Conservation (phyloP, 2,888 invertebrate species). For the Lycocerus yunnanus region DNA sequence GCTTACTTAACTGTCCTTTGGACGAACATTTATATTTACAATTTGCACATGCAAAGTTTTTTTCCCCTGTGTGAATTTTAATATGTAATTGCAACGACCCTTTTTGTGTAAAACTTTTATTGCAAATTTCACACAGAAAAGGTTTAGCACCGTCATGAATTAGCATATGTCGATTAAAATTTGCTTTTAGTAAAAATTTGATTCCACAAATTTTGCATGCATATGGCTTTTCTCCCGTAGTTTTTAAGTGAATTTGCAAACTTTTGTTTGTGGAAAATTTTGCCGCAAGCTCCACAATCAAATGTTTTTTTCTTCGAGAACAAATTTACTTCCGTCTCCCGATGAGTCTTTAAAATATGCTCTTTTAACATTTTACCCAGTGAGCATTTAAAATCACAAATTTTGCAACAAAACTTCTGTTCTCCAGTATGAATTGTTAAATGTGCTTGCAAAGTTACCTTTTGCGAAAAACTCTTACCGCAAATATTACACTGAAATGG, state of each 20-base stretch:
- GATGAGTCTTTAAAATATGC: background rate
- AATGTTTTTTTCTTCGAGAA: too few relatives aligned
- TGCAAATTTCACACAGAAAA: background rate
- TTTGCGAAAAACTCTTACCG: background rate
- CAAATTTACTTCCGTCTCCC: fast-evolving
- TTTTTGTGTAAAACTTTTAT: background rate
- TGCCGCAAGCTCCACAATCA: background rate
- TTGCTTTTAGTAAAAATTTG: background rate
- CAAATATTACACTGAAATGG: background rate
- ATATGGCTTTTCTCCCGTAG: background rate
- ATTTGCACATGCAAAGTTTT: background rate
- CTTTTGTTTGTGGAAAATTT: background rate
- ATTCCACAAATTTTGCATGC: background rate
- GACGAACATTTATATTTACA: background rate
- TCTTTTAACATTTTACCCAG: background rate
- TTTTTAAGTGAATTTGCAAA: background rate
- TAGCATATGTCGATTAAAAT: background rate
- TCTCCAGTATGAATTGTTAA: background rate
- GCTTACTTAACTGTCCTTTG: background rate
- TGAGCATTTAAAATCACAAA: background rate
- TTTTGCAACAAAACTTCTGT: background rate
- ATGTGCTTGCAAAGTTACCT: background rate
- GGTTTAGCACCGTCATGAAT: background rate
- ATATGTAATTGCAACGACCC: background rate
- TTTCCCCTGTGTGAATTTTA: background rate